These are phyloP conservation scores for Nezara viridula DNA, from an alignment of 2,888 invertebrate species.

Conservation along the genomic window DNA sequence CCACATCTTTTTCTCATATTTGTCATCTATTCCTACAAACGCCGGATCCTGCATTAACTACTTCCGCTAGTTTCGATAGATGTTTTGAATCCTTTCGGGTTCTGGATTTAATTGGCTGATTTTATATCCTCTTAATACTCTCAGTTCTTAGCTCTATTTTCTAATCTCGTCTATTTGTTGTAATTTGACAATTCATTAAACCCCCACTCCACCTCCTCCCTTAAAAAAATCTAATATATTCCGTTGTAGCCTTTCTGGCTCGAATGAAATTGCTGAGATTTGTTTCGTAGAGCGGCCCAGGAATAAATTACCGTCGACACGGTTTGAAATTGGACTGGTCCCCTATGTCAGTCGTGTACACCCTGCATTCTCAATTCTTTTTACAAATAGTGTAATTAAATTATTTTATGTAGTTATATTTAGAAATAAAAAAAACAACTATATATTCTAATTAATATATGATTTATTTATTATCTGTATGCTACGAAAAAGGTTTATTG, in stretches of 20 bases:
- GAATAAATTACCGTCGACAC: constrained; percentile 1
- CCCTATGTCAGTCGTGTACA: background rate
- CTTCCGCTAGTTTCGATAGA: background rate
- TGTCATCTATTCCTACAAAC: background rate
- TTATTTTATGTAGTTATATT: too few species aligned
- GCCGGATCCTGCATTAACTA: background rate
- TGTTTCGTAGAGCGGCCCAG: background rate
- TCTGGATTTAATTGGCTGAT: background rate
- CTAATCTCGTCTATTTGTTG: background rate
- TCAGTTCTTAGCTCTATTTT: background rate
- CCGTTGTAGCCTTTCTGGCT: background rate
- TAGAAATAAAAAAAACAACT: too few species aligned
- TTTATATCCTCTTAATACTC: background rate
- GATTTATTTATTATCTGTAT: too few species aligned
- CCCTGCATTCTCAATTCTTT: background rate
- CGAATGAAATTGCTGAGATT: constrained; percentile 3
- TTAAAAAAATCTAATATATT: background rate
- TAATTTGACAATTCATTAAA: background rate
- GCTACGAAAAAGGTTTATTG: too few species aligned
- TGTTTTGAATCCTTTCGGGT: background rate
- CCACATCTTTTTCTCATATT: background rate
- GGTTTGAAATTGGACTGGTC: background rate
- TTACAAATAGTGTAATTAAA: background rate
- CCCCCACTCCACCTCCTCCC: too few species aligned
- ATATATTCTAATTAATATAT: too few species aligned